Conservation (phyloP, 2,113 vertebrate genomes). For the Ptychochromis oligacanthus region DNA sequence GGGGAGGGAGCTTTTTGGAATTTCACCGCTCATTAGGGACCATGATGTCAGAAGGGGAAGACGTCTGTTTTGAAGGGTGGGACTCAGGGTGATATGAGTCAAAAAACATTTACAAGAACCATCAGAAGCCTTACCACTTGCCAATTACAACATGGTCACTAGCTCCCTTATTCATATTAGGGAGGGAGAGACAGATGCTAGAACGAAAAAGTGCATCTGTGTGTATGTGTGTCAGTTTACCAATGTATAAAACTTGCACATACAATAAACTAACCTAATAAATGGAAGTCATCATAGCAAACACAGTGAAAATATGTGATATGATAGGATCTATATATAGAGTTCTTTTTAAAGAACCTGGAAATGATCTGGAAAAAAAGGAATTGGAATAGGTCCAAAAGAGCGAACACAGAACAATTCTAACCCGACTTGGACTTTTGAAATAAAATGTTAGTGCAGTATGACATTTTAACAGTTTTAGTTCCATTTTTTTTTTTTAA, state of each 20-base stretch:
- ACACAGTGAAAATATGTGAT: not conserved
- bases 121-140: constrained; percentile 30
- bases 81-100: constrained; percentile 71
- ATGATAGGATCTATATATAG: not conserved
- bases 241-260: not conserved
- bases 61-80: constrained; percentile 76
- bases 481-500: not conserved
- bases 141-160: constrained; percentile 60
- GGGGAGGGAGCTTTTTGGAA: constrained; percentile 23
- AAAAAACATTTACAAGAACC: constrained; percentile 76
- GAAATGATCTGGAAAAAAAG: not conserved
- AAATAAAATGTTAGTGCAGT: not conserved
- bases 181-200: not conserved
- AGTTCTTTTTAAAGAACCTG: not conserved
- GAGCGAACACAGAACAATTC: not conserved
- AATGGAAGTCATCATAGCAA: not conserved
- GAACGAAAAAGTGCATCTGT: not conserved
- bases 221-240: not conserved
- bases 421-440: not conserved
- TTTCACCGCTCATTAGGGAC: constrained; percentile 53
- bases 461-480: not conserved
- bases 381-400: not conserved
- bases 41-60: constrained; percentile 69
- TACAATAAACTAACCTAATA: no score
- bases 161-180: constrained; percentile 16